phyloP scores from a whole-genome alignment of 2,113 vertebrate species.

The Pelecanoides urinatrix region DNA sequence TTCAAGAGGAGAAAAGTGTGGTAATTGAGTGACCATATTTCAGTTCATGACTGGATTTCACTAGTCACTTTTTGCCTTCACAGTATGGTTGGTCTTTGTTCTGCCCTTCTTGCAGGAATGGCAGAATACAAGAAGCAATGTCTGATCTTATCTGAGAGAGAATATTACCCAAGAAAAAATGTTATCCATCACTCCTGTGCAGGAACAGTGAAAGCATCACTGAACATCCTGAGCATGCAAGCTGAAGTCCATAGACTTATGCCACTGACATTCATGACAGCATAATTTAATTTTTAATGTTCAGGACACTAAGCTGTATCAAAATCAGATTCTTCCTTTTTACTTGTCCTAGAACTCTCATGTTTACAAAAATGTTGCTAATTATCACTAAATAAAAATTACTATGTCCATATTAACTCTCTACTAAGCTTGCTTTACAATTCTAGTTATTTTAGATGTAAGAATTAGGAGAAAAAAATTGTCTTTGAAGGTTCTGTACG shows the following conservation, averaged over 20 bases:
- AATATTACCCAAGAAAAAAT: neutral
- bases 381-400: neutral
- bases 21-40: neutral
- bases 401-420: neutral
- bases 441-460: neutral
- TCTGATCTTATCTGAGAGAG: neutral
- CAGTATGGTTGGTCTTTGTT: neutral
- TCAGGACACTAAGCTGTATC: neutral
- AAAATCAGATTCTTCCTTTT: neutral
- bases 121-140: neutral
- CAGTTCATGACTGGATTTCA: neutral
- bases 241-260: neutral
- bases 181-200: neutral
- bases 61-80: neutral
- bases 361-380: neutral
- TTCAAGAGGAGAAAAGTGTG: neutral
- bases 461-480: neutral
- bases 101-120: neutral
- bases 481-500: neutral
- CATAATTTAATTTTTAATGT: neutral
- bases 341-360: neutral
- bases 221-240: neutral
- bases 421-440: neutral
- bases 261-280: neutral
- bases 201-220: neutral